Percentiles rank a stretch among this genome's conserved stretches.
Evolutionary conservation across 64 coral and sea anemone genomes (phyloP).

Genomic region (Catalaphyllia jardinei): DNA sequence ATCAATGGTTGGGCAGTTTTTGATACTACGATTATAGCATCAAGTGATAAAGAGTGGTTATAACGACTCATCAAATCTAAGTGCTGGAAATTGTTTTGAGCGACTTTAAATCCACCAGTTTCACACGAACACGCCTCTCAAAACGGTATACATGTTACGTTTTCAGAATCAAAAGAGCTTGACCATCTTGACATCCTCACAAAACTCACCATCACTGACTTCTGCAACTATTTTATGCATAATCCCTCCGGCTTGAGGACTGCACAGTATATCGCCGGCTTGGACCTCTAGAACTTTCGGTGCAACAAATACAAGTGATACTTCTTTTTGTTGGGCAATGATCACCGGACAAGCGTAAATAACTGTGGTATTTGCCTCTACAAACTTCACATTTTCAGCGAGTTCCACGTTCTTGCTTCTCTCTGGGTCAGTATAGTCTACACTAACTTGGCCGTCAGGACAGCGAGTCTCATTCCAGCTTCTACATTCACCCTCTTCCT

Average conservation of each 20-base stretch:
- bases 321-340: neutral
- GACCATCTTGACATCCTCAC: neutral
- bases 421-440: constrained; percentile 27
- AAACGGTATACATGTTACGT: too few relatives aligned
- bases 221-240: constrained; percentile 31
- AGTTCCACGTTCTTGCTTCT: constrained; percentile 33
- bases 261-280: constrained; percentile 18
- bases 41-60: too few relatives aligned
- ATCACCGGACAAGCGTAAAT: constrained; percentile 39
- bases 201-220: constrained; percentile 3
- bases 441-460: constrained; percentile 23
- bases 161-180: too few relatives aligned
- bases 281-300: constrained; percentile 16
- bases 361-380: constrained; percentile 26
- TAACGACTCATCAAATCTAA: too few relatives aligned
- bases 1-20: too few relatives aligned
- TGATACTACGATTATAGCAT: too few relatives aligned
- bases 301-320: constrained; percentile 18
- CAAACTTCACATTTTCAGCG: constrained; percentile 16
- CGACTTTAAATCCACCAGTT: too few relatives aligned
- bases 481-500: constrained; percentile 2
- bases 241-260: constrained; percentile 54
- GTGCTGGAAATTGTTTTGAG: too few relatives aligned
- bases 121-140: too few relatives aligned
- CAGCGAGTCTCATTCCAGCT: constrained; percentile 41